Evolutionary conservation across 2,113 vertebrate species (phyloP), one percentile per base, ranked within the genome.

Genomic region (Hippocampus zosterae): DNA sequence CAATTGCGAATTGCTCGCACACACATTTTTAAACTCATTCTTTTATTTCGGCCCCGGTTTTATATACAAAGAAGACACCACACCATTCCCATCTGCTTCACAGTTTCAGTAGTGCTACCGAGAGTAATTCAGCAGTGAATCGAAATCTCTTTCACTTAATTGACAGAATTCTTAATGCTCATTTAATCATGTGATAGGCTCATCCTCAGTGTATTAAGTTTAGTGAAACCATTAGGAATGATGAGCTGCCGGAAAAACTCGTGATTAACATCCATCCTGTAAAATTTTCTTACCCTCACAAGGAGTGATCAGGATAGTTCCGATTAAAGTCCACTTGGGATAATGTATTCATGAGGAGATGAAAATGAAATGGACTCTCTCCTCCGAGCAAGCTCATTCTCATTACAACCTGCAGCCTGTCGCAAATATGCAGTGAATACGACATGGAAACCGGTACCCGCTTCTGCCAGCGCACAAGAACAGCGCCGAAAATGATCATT

Each of bases 271-370:
- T 52, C 59, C 15, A 9, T 70, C 50, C 70, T 46, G 40, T 41
- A 13, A 71, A 69, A 75, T 82, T 23, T 5, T 50, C 25, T 9
- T 50, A 73, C 68, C 42, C 75, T 79, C 68, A 65, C 23, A 15
- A 64, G 68, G n/a, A 65, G 48, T 19, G 48, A 76, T 68, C 70
- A 40, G 72, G 70, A 56, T 25, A 55, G 71, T 63, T 50, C 64
- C 82, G 76, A 84, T 84, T 81, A 75, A 81, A 80, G 69, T 85
- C 83, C 29, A 56, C 71, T 76, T 16, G 59, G 67, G 67, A 70
- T 85, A 74, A 87, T 79, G 69, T 81, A 84, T 88, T 82, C 76
- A 81, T 81, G 74, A 74, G 68, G 5, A 80, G 81, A 86, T 89
- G 81, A 85, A 83, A 84, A 77, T 77, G 33, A 83, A 84, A 78